Evolutionary conservation across 2,113 vertebrate genomes (phyloP), one percentile per base, ranked within the genome.

Genomic region (Pundamilia nyererei): DNA sequence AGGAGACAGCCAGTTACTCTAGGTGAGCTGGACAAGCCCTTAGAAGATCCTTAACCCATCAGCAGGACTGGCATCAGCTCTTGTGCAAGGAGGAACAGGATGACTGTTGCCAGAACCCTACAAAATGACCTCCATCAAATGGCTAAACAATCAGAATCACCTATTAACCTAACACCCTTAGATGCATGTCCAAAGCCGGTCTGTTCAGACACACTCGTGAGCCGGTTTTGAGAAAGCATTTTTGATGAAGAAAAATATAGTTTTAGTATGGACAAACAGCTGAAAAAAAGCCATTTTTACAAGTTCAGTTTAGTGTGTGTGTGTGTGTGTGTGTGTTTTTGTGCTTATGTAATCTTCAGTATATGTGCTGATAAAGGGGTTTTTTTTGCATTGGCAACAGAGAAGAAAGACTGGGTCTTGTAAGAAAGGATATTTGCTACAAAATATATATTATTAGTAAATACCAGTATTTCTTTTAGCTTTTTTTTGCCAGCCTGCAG

Each of bases 281-380:
- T 49, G 24, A 75, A 31, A 75, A 75, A 11, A 62, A 10, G 3
- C 3, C 15, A 26, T 17, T 75, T 75, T 29, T 47, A 29, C 42
- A 75, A 47, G 42, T 47, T 75, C 13, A 47, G 9, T 45, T 29
- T 29, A 75, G 40, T 47, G 24, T 10, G 40, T 45, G 21, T 45
- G 7, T 2, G 6, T 14, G 33, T 2, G 21, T 21, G 21, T 21
- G 3, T n/a, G n/a, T n/a, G n/a, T 29, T 29, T 31, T 58, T 9
- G 9, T 17, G 24, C 13, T 75, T 75, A 75, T 29, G 14, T 75
- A 47, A 47, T 47, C 24, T 29, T 75, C 24, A 75, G 24, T 26
- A 47, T 45, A 75, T 75, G 24, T 75, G 40, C 10, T 47, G 14
- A 75, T 47, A 17, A 75, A 72, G 40, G 0, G 0, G 0, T 0